Conservation (phyloP, 2,797 vertebrate species). For the Gallinago solitaria region DNA sequence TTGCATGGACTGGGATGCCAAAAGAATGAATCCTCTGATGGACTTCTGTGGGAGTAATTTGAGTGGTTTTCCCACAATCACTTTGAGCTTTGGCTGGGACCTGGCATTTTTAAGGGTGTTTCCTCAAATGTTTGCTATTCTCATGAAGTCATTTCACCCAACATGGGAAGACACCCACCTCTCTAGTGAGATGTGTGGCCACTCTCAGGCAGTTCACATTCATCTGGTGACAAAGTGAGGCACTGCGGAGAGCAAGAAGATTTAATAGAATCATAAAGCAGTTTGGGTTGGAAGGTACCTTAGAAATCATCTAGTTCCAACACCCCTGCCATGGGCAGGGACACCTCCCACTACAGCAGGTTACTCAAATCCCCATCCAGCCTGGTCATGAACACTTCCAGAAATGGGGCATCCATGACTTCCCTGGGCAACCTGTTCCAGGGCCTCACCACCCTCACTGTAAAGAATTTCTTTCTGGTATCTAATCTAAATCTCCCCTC, state of each 20-base stretch:
- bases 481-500: too few relatives aligned
- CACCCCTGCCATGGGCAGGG: too few relatives aligned
- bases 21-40: not conserved
- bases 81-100: not conserved
- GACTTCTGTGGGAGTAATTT: not conserved
- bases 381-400: too few relatives aligned
- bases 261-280: too few relatives aligned
- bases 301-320: too few relatives aligned
- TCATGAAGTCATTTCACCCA: not conserved
- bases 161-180: not conserved
- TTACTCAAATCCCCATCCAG: too few relatives aligned
- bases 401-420: too few relatives aligned
- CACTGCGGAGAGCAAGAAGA: rapidly evolving
- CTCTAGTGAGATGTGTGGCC: not conserved
- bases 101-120: not conserved
- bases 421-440: too few relatives aligned
- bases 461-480: too few relatives aligned
- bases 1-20: not conserved
- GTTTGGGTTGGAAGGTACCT: too few relatives aligned
- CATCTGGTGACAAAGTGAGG: not conserved
- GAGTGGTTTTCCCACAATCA: not conserved
- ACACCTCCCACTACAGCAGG: too few relatives aligned
- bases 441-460: too few relatives aligned
- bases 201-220: not conserved
- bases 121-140: not conserved